These are phyloP conservation scores for Hetaerina americana DNA, from an alignment of 1,140 invertebrate species.

Conservation along the genomic window DNA sequence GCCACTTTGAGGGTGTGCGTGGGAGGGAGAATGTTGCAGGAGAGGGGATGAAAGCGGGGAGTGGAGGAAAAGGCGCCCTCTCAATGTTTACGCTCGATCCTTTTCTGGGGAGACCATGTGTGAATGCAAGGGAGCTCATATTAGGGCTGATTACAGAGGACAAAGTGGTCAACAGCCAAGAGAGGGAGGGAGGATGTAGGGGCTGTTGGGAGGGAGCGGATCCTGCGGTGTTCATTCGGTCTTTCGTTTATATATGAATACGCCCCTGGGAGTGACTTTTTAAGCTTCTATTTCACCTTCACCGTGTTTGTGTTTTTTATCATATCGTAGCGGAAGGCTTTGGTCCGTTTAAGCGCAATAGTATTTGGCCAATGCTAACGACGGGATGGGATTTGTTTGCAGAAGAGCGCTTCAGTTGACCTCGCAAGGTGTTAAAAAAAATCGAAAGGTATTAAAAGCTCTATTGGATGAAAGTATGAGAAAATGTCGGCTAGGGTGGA, in stretches of 20 bases:
- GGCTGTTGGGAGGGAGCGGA: background rate
- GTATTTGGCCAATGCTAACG: background rate
- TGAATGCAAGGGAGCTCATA: background rate
- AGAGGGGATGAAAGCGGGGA: background rate
- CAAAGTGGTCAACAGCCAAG: background rate
- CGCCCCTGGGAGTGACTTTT: background rate
- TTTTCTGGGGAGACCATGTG: background rate
- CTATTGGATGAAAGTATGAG: too few relatives aligned
- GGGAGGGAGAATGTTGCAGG: too few relatives aligned
- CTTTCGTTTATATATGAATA: too few relatives aligned
- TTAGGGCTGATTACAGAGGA: background rate
- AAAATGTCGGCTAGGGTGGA: too few relatives aligned
- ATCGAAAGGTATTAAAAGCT: too few relatives aligned
- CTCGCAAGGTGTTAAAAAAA: too few relatives aligned
- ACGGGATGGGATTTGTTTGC: background rate
- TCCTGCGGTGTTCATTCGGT: too few relatives aligned
- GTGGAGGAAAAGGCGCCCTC: background rate
- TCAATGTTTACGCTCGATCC: background rate
- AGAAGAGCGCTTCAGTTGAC: too few relatives aligned
- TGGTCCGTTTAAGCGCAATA: background rate
- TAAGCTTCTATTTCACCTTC: background rate
- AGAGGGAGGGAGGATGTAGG: background rate
- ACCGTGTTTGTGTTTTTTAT: background rate
- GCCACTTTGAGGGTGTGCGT: too few relatives aligned
- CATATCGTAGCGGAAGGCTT: background rate